Evolutionary conservation across 92 coral and sea anemone species (phyloP).

Genomic region (Pocillopora meandrina): DNA sequence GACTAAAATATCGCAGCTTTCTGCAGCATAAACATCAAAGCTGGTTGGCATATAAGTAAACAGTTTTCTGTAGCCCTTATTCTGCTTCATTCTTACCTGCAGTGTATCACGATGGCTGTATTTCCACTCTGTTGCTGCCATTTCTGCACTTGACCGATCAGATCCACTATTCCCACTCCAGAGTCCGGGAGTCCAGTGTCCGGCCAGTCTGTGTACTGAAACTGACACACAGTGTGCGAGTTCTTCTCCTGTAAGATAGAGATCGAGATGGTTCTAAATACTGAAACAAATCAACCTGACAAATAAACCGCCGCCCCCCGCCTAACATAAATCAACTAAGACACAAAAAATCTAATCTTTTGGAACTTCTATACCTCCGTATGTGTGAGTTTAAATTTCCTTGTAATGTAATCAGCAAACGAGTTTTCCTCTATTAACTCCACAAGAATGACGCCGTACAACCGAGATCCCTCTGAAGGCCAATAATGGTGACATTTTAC

Average conservation of each 20-base stretch:
- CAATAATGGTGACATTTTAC: conserved; percentile 90
- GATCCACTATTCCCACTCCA: conserved; percentile 83
- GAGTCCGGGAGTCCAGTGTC: conserved; percentile 87
- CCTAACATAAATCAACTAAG: too few species aligned
- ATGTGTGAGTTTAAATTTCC: conserved; percentile 84
- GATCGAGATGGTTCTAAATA: neutral
- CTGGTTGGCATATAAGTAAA: too few species aligned
- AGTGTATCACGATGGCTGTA: conserved; percentile 78
- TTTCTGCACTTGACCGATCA: conserved; percentile 89
- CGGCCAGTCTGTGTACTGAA: conserved; percentile 88
- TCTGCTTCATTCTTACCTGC: conserved; percentile 68
- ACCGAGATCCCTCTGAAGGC: conserved; percentile 80
- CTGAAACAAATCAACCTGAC: neutral
- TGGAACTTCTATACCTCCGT: conserved; percentile 68
- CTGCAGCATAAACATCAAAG: too few species aligned
- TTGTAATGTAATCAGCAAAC: conserved; percentile 63
- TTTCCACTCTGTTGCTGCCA: conserved; percentile 97
- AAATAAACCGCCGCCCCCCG: neutral
- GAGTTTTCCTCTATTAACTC: conserved; percentile 73
- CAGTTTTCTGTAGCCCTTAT: too few species aligned
- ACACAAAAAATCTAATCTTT: neutral
- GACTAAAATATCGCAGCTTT: too few species aligned
- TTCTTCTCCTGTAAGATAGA: conserved; percentile 68
- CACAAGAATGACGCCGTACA: conserved; percentile 78
- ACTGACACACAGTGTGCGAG: conserved; percentile 80